Evolutionary conservation across 2,113 vertebrate genomes (phyloP), one percentile per base, ranked within the genome.

Genomic region (Microcebus murinus): DNA sequence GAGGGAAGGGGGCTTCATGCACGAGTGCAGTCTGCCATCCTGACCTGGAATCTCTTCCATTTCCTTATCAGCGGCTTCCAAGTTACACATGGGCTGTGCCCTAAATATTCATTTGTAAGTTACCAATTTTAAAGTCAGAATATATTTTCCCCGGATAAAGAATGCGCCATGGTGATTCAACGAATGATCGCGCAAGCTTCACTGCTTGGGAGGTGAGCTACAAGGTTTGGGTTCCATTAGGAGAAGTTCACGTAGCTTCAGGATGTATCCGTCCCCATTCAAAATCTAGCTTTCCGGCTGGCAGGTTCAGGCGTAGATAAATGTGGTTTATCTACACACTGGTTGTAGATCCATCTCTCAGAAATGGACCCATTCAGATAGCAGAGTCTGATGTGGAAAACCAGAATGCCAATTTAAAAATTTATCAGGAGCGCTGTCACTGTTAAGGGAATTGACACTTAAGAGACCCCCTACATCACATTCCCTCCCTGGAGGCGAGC

Each of bases 401-500:
- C 57, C 57, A 74, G 74, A 52, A 83, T 74, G 89, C 27, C 50
- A 74, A 7, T 50, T 93, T 93, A 27, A 80, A 76, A 55, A 52
- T 79, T 45, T 82, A n/a, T 77, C 34, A 36, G 3, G n/a, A 92
- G 89, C 61, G 48, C 23, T 36, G 4, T 52, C 71, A 90, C 50
- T 48, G 6, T 20, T 27, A 82, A 88, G 73, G 42, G 61, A 55
- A 21, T 45, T 55, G 82, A 84, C 21, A 29, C 57, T 90, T 61
- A 45, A 45, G 67, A 73, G 81, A 79, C 76, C 55, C 71, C 68
- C 39, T 11, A 39, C 8, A 59, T 29, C 57, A 59, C 45, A n/a
- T 68, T 39, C n/a, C 87, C 3, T 92, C 94, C 91, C 80, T 67
- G 48, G 55, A 94, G 83, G 76, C 71, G n/a, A 57, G 13, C 76